Base-by-base conservation (phyloP, 2,888 invertebrate genomes). In the Mycalesis mineus region DNA sequence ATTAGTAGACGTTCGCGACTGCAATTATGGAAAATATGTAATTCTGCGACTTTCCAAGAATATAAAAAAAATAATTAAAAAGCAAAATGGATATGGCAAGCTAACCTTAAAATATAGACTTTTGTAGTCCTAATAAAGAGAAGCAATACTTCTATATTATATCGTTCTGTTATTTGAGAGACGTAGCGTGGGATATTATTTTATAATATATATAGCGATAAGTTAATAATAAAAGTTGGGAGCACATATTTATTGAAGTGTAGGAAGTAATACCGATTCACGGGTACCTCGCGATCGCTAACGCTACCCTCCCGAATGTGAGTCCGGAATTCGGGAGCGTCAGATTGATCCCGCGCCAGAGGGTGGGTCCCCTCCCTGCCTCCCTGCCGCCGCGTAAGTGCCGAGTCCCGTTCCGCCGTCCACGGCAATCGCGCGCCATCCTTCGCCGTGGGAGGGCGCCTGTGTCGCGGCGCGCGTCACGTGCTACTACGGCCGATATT, bases 381-480 rank as follows among this genome's bases (percentile, higher is more conserved):
- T 77, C 73, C 69, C 72, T 63, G 59, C 66, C 73, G 69, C 72
- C 63, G 59, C 66, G 69, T 65, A 63, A 59, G 13, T n/a, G n/a
- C n/a, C 47, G 8, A 17, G 67, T 65, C 64, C 66, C 68, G 67
- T 68, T 67, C 68, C 74, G 74, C 80, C 75, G 77, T 67, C 68
- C 74, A 73, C 80, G 76, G 77, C 88, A 88, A 80, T 82, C 82
- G 88, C 85, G 86, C 88, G 88, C 85, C 77, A 78, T 79, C 84
- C 83, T 78, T 75, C 70, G 88, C 80, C 85, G 87, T 80, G 87
- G 75, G 84, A 85, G 86, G 88, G 86, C 87, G 87, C 77, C 72
- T 68, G 66, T 59, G 68, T 73, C 73, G 74, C 72, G 72, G 69
- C 71, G 64, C 64, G 51, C 61, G 65, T 66, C 67, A 70, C 82